Conservation (phyloP, 2,113 vertebrate species). For the Scomber colias region DNA sequence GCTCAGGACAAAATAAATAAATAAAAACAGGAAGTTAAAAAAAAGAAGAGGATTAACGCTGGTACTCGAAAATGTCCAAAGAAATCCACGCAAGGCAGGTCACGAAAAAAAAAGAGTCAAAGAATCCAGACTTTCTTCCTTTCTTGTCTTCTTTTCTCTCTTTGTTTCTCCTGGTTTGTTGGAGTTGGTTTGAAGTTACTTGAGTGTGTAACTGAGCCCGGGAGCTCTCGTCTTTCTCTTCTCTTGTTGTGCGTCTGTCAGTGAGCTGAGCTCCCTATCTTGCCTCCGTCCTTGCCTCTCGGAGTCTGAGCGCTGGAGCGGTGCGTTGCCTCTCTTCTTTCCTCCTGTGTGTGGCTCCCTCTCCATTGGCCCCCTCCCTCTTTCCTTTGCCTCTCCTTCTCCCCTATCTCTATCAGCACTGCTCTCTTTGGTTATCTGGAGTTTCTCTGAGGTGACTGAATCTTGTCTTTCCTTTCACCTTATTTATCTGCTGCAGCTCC, state of each 20-base stretch:
- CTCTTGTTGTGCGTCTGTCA: conserved; percentile 68
- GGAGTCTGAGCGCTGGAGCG: conserved; percentile 71
- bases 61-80: conserved; percentile 66
- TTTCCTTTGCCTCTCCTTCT: conserved; percentile 65
- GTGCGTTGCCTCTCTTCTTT: conserved; percentile 78
- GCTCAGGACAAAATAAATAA: conserved; percentile 46
- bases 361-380: conserved; percentile 71
- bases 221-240: conserved; percentile 71
- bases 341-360: conserved; percentile 74
- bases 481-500: conserved; percentile 83
- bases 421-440: conserved; percentile 70
- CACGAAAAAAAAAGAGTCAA: conserved; percentile 52
- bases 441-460: conserved; percentile 81
- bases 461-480: conserved; percentile 85
- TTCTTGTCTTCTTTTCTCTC: conserved; percentile 43
- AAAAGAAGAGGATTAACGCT: conserved; percentile 25
- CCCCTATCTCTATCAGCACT: conserved; percentile 64
- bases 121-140: conserved; percentile 73
- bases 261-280: conserved; percentile 67
- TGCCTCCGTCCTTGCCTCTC: conserved; percentile 68
- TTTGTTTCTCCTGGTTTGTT: conserved; percentile 59
- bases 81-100: conserved; percentile 56
- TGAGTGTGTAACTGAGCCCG: conserved; percentile 73
- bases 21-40: conserved; percentile 38
- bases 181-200: conserved; percentile 76